These are phyloP conservation scores for Nilaparvata lugens DNA, from an alignment of 1,140 invertebrate genomes.

Conservation along the genomic window DNA sequence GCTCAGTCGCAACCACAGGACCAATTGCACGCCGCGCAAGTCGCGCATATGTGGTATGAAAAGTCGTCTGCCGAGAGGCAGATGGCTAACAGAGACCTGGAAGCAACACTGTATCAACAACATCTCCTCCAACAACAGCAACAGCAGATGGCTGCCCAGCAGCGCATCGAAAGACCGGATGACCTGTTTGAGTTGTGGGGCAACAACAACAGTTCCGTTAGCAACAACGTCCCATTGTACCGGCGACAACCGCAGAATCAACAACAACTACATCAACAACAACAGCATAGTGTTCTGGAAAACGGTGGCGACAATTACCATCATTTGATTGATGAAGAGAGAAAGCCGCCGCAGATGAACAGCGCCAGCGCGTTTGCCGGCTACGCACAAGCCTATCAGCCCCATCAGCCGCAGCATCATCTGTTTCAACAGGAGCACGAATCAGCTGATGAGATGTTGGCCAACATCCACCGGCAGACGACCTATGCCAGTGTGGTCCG, in stretches of 20 bases:
- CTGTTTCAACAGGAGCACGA: conserved; percentile 17
- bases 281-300: conserved; percentile 11
- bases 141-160: conserved; percentile 12
- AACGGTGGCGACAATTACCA: conserved; percentile 1
- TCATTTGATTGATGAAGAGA: conserved; percentile 3
- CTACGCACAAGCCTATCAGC: conserved; percentile 26
- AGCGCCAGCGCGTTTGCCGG: conserved; percentile 29
- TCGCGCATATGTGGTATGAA: conserved; percentile 7
- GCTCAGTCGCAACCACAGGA: conserved; percentile 25
- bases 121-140: conserved; percentile 22
- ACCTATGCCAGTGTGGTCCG: conserved; percentile 14
- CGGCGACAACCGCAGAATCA: conserved; percentile 34
- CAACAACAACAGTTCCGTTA: conserved; percentile 21
- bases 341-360: conserved; percentile 29
- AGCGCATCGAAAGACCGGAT: conserved; percentile 21
- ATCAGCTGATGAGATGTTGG: conserved; percentile 7
- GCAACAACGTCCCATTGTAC: conserved; percentile 34
- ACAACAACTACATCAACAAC: conserved; percentile 30
- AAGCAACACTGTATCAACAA: conserved; percentile 7
- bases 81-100: conserved; percentile 2
- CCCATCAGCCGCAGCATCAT: conserved; percentile 15
- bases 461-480: conserved; percentile 12
- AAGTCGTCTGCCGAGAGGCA: conserved; percentile 10
- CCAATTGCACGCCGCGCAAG: background rate
- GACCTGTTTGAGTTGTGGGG: background rate